phyloP scores from a whole-genome alignment of 2,888 invertebrate genomes.

The Drymonia ruficornis region DNA sequence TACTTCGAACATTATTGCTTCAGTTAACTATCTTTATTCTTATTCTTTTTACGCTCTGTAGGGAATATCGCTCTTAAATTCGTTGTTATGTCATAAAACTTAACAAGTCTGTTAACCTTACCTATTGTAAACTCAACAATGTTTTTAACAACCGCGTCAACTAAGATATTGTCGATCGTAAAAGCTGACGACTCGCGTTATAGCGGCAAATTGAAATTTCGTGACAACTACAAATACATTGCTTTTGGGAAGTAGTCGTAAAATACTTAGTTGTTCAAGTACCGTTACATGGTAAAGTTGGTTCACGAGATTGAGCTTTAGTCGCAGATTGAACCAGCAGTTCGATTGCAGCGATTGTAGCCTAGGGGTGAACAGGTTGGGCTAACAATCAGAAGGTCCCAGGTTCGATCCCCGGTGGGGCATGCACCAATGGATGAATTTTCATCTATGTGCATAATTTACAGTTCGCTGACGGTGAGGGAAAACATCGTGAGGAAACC shows the following conservation, averaged over 20 bases:
- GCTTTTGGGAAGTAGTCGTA: conserved; percentile 23
- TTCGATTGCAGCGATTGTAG: too few species aligned
- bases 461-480: too few species aligned
- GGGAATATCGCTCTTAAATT: conserved; percentile 13
- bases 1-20: not conserved
- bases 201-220: conserved; percentile 48
- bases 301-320: conserved; percentile 5
- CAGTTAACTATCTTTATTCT: conserved; percentile 4
- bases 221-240: conserved; percentile 34
- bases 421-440: too few species aligned
- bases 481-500: too few species aligned
- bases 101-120: conserved; percentile 33
- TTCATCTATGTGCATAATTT: too few species aligned
- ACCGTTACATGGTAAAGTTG: conserved; percentile 12
- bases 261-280: conserved; percentile 35
- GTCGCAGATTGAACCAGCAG: conserved; percentile 7
- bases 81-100: conserved; percentile 20
- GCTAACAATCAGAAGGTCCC: too few species aligned
- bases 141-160: conserved; percentile 39
- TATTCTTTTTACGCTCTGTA: not conserved
- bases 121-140: conserved; percentile 34
- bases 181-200: conserved; percentile 32
- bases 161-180: conserved; percentile 42
- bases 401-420: too few species aligned
- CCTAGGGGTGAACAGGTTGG: too few species aligned